A percentile compares a stretch with the other conserved stretches of the same genome.
These are phyloP conservation scores for Pseudomyrmex gracilis DNA, from an alignment of 1,140 invertebrate species.

Conservation along the genomic window DNA sequence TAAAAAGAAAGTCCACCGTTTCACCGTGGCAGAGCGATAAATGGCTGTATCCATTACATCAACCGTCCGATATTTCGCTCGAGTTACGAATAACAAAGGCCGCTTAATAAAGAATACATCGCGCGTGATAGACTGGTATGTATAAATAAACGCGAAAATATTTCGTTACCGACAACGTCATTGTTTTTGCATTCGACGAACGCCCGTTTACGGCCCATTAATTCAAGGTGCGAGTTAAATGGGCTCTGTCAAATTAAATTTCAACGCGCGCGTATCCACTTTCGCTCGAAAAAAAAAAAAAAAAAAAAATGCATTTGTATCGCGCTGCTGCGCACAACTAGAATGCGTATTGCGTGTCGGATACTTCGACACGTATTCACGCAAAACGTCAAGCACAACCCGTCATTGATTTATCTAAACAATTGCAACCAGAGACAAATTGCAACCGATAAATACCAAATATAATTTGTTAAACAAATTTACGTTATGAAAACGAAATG, in stretches of 20 bases:
- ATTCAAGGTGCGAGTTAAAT: slow-evolving; percentile 49
- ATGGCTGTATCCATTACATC: slow-evolving; percentile 53
- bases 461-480: not conserved
- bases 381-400: slow-evolving; percentile 38
- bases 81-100: slow-evolving; percentile 54
- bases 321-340: not conserved
- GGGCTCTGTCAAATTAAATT: slow-evolving; percentile 47
- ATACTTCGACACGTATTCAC: slow-evolving; percentile 41
- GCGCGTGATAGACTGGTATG: slow-evolving; percentile 42
- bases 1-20: slow-evolving; percentile 34
- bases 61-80: slow-evolving; percentile 28
- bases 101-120: slow-evolving; percentile 51
- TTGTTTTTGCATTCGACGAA: slow-evolving; percentile 51
- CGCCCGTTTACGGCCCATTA: slow-evolving; percentile 56
- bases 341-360: slow-evolving; percentile 36
- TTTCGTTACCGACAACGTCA: slow-evolving; percentile 56
- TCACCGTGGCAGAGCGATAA: slow-evolving; percentile 19
- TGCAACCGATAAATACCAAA: too few relatives aligned
- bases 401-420: slow-evolving; percentile 26
- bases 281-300: slow-evolving; percentile 23
- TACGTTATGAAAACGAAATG: not conserved
- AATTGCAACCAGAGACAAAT: not conserved
- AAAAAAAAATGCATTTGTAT: slow-evolving; percentile 13
- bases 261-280: slow-evolving; percentile 46
- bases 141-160: slow-evolving; percentile 61